Base-by-base conservation (phyloP, 1,140 invertebrate genomes). In the Dendroctonus ponderosae region DNA sequence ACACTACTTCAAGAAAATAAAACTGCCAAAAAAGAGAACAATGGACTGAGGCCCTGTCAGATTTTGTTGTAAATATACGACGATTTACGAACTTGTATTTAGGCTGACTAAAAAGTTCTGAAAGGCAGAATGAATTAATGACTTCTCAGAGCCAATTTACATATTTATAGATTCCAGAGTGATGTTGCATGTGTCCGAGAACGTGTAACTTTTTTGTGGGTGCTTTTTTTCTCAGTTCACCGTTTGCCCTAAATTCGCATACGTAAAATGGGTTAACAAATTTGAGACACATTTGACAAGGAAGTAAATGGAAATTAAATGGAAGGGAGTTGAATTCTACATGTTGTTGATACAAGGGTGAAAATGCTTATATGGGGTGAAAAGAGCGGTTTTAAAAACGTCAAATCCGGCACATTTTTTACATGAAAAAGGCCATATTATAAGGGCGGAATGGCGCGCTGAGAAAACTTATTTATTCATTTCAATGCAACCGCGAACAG, bases 381-480 rank as follows among this genome's bases (percentile, higher is more conserved):
- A 53, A 63, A 54, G 61, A 26, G 48, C 14, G 41, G 61, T 63
- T 53, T 63, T 63, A 54, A 63, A 63, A 63, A 63, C 51, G 61
- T 63, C 51, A 62, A 62, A 62, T 53, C 38, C 60, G 60, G 49
- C 50, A 54, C 37, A 39, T 63, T 54, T 63, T 63, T 63, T 54
- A 43, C 61, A 63, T 63, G 61, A 63, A 54, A 44, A 63, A 63
- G 61, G 38, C 37, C 59, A 52, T 42, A 43, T 63, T 46, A 46
- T 42, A 56, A 42, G 50, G 61, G 61, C 7, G 59, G 59, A 51
- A 62, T 62, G 46, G 49, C 49, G 48, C 42, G 61, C 39, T 54
- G 61, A 63, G 61, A 54, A 63, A 63, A 63, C 61, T 63, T 63
- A 63, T 63, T 63, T 63, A 63, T 63, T 63, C 61, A 63, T 63